A percentile compares a stretch with the other conserved stretches of the same genome.
phyloP scores from a whole-genome alignment of 2,888 invertebrate species.

The Escarpia spicata region DNA sequence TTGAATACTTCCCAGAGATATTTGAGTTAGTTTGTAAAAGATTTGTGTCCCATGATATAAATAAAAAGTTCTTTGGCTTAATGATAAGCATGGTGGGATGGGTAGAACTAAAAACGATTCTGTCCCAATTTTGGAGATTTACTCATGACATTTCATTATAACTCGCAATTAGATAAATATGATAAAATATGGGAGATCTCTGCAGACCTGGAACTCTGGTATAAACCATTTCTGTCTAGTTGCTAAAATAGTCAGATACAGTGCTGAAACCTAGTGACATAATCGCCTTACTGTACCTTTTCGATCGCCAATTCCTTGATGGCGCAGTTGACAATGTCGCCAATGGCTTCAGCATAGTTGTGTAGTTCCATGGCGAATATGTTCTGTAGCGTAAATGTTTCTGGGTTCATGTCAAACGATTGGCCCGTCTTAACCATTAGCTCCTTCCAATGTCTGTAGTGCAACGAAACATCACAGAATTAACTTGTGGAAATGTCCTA shows the following conservation, averaged over 20 bases:
- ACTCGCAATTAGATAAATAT: no score
- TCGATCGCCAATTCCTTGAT: constrained; percentile 92
- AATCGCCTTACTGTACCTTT: constrained; percentile 65
- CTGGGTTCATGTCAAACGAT: constrained; percentile 86
- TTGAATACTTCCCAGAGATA: no score
- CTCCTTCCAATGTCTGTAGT: constrained; percentile 82
- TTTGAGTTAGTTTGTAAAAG: no score
- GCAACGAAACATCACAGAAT: neutral
- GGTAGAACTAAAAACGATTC: no score
- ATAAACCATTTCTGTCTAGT: no score
- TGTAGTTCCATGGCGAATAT: constrained; percentile 93
- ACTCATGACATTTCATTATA: no score
- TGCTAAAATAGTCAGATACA: neutral
- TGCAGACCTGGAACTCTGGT: no score
- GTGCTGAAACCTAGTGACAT: neutral
- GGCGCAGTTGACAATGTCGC: constrained; percentile 86
- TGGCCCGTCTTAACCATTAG: constrained; percentile 86
- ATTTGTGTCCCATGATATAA: no score
- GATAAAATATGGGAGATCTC: no score
- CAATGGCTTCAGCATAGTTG: constrained; percentile 81
- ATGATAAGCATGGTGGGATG: no score
- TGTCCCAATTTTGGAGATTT: no score
- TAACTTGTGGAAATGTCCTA: neutral
- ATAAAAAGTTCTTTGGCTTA: no score
- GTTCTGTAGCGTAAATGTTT: constrained; percentile 88